Evolutionary conservation across 1,140 invertebrate genomes (phyloP).

Genomic region (Aphelenchoides besseyi): DNA sequence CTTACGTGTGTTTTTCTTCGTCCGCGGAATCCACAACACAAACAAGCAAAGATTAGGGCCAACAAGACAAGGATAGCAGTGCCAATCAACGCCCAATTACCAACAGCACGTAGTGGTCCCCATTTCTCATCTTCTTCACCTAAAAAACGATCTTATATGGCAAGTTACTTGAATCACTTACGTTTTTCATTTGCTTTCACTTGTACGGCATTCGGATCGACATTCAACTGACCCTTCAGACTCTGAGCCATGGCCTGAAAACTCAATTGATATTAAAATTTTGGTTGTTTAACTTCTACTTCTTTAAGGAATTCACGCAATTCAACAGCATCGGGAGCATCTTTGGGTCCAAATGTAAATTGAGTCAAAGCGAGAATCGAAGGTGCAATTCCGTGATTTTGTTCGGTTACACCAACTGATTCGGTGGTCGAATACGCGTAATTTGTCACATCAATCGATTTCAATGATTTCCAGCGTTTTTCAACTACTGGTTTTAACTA

Average conservation of each 20-base stretch:
- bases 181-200: conserved; percentile 18
- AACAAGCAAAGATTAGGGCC: conserved; percentile 26
- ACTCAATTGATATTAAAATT: conserved; percentile 21
- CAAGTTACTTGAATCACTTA: neutral
- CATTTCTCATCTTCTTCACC: conserved; percentile 43
- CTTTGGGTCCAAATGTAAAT: conserved; percentile 39
- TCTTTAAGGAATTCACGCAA: conserved; percentile 44
- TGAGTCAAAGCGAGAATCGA: conserved; percentile 39
- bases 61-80: conserved; percentile 19
- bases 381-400: conserved; percentile 31
- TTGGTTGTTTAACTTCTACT: conserved; percentile 22
- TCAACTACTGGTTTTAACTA: conserved; percentile 36
- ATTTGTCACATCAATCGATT: conserved; percentile 38
- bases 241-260: conserved; percentile 15
- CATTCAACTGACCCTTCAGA: neutral
- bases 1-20: conserved; percentile 42
- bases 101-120: conserved; percentile 39
- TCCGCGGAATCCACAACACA: conserved; percentile 17
- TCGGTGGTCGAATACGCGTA: conserved; percentile 24
- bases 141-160: neutral
- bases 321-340: conserved; percentile 30
- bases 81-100: conserved; percentile 23
- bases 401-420: conserved; percentile 16
- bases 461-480: conserved; percentile 29
- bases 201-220: conserved; percentile 22